Evolutionary conservation across 2,797 vertebrate genomes (phyloP), one percentile per base, ranked within the genome.

Genomic region (Hafferia zeledoni): DNA sequence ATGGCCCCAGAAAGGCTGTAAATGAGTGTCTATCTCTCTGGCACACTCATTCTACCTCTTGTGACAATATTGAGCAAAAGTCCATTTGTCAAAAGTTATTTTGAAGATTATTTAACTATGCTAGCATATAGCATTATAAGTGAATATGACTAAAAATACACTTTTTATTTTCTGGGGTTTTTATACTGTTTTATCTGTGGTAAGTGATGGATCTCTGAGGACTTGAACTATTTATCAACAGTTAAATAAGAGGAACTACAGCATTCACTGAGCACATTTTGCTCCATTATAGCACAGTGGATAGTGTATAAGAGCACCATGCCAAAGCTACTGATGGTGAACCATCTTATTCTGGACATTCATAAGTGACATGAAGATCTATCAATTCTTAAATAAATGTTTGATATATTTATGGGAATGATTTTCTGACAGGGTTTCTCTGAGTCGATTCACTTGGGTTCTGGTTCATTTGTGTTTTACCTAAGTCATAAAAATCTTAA

Each of bases 121-220:
- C n/a, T 74, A 83, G 8, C 13, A 74, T 39, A 23, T 55, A 82
- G 7, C 3, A 33, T 37, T 37, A 30, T 16, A 68, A 81, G 56
- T 35, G 46, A 68, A 74, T 25, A 1, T 49, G 5, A 59, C 11
- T 44, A n/a, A 65, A 87, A 85, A 59, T 60, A 18, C 4, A 37
- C 0, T 1, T 53, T 31, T 31, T 28, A 6, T 59, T 53, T 87
- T 63, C 23, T 50, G 5, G 1, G 5, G 1, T 20, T 56, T 50
- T 64, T 70, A 10, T 20, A 1, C 13, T 46, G 6, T 35, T 12
- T 44, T 6, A 16, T 31, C 20, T 55, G 5, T 52, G 5, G 0
- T 27, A 69, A 89, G 15, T 37, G 13, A 22, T 33, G 16, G 6
- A 37, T 71, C 27, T 67, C 53, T 70, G 39, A 60, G 6, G 14